A percentile compares a stretch with the other conserved stretches of the same genome.
These are phyloP conservation scores for Euclidia mi DNA, from an alignment of 2,888 invertebrate species.

Conservation along the genomic window DNA sequence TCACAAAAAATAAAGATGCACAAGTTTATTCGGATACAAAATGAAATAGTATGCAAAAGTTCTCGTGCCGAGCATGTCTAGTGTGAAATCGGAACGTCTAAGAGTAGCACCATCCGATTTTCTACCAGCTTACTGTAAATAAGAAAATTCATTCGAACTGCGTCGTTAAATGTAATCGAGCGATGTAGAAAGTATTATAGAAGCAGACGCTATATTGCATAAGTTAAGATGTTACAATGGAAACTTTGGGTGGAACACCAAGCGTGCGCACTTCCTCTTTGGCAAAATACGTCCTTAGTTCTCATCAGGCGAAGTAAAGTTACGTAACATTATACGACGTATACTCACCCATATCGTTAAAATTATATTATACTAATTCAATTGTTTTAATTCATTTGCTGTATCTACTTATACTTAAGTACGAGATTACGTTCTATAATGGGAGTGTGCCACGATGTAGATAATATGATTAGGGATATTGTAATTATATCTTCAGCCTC, in stretches of 20 bases:
- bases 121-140: constrained; percentile 85
- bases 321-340: constrained; percentile 63
- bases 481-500: too few relatives aligned
- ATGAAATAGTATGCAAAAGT: constrained; percentile 68
- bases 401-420: constrained; percentile 10
- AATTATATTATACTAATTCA: constrained; percentile 51
- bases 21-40: constrained; percentile 51
- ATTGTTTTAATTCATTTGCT: constrained; percentile 49
- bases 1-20: constrained; percentile 22
- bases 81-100: constrained; percentile 79
- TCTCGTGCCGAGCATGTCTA: constrained; percentile 76
- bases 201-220: constrained; percentile 88
- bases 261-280: constrained; percentile 84
- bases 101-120: constrained; percentile 77
- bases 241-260: constrained; percentile 85
- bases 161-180: constrained; percentile 89
- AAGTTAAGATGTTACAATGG: constrained; percentile 89
- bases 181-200: constrained; percentile 88
- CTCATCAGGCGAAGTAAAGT: constrained; percentile 73
- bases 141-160: constrained; percentile 87
- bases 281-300: constrained; percentile 71
- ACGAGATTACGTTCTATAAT: too few relatives aligned
- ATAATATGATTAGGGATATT: too few relatives aligned
- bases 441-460: too few relatives aligned
- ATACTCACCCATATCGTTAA: constrained; percentile 38